These are phyloP conservation scores for Calcarius lapponicus DNA, from an alignment of 2,797 vertebrate species.

Conservation along the genomic window DNA sequence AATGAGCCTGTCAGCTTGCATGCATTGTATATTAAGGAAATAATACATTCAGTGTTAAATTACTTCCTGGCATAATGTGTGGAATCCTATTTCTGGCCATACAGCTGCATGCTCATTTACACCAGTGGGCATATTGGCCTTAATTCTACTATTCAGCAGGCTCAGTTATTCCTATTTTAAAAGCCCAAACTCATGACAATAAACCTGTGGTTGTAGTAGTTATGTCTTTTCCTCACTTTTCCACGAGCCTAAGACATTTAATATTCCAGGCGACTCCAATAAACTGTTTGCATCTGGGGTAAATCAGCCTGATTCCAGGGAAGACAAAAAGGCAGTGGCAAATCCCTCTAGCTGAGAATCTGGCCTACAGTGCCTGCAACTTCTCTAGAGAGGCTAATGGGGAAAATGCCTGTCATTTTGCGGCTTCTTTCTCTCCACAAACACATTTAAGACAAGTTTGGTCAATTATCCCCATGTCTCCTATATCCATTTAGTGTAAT, in stretches of 20 bases:
- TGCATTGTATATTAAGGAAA: constrained; percentile 22
- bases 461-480: constrained; percentile 76
- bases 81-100: constrained; percentile 12
- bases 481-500: constrained; percentile 76
- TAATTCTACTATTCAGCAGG: constrained; percentile 6
- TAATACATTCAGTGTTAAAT: constrained; percentile 51
- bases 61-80: constrained; percentile 11
- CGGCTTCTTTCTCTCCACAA: constrained; percentile 70
- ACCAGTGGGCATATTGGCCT: constrained; percentile 1
- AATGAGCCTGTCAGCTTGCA: constrained; percentile 34
- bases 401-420: constrained; percentile 69
- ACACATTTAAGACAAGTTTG: constrained; percentile 70
- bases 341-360: constrained; percentile 52
- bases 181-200: constrained; percentile 23
- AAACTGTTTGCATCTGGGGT: constrained; percentile 1
- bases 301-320: constrained; percentile 34
- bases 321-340: constrained; percentile 39
- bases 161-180: constrained; percentile 25
- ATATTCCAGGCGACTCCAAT: neutral
- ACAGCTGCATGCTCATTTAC: constrained; percentile 22
- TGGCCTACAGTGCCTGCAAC: constrained; percentile 45
- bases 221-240: constrained; percentile 45
- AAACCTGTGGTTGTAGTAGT: constrained; percentile 35
- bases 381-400: constrained; percentile 66
- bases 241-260: neutral